These are phyloP conservation scores for Styela plicata DNA, from an alignment of 23 tunicate species.

Conservation along the genomic window DNA sequence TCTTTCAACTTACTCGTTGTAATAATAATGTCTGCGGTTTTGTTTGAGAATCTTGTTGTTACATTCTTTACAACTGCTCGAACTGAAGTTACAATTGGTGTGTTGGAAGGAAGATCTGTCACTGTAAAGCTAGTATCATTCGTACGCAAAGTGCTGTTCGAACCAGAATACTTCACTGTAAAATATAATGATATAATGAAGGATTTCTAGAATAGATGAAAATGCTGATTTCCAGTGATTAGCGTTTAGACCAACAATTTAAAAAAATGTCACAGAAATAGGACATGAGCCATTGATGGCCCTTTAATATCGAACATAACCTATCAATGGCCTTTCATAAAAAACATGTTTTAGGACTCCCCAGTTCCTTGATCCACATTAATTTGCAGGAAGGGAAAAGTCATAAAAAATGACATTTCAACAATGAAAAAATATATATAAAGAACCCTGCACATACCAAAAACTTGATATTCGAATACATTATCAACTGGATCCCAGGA, in stretches of 20 bases:
- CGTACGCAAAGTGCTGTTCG: neutral
- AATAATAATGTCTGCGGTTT: neutral
- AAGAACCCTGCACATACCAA: neutral
- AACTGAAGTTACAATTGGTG: constrained; percentile 9
- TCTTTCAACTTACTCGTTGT: no score
- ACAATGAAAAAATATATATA: no score
- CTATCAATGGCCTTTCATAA: no score
- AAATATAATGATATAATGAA: neutral
- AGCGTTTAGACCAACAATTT: no score
- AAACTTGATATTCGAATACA: constrained; percentile 1
- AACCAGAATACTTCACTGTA: constrained; percentile 16
- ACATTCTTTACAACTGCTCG: constrained; percentile 6
- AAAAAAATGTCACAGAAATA: no score
- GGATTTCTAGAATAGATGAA: neutral
- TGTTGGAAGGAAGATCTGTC: constrained; percentile 1
- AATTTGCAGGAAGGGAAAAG: no score
- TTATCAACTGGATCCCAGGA: constrained; percentile 14
- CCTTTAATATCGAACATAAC: no score
- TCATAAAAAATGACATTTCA: no score
- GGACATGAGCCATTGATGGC: no score
- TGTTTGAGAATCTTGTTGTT: constrained; percentile 16
- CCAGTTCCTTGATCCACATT: no score
- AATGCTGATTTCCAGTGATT: neutral
- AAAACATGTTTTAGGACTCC: no score
- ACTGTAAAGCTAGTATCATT: constrained; percentile 5